Percentiles rank a stretch among this genome's conserved stretches.
Evolutionary conservation across 2,888 invertebrate species (phyloP).

Genomic region (Xestia ashworthii): DNA sequence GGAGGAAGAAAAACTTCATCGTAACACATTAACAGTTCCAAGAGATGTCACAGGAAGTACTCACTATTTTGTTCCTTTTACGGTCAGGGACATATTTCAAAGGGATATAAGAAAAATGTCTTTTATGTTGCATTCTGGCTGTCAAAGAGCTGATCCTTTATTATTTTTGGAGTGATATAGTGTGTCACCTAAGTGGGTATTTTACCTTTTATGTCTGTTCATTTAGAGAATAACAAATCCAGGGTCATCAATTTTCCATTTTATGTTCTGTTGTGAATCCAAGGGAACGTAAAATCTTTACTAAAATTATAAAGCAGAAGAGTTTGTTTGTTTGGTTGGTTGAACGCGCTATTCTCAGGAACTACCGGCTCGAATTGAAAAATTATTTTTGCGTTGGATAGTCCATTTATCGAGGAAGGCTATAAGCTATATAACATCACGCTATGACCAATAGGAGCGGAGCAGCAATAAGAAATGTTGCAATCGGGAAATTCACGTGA

Average conservation of each 20-base stretch:
- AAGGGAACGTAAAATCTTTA: constrained; percentile 21
- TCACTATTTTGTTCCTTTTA: constrained; percentile 63
- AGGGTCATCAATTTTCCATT: constrained; percentile 34
- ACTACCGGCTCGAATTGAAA: no score
- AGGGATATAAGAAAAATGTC: constrained; percentile 49
- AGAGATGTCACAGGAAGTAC: constrained; percentile 65
- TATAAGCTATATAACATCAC: no score
- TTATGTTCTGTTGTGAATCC: constrained; percentile 38
- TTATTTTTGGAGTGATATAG: constrained; percentile 54
- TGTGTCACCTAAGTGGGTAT: constrained; percentile 39
- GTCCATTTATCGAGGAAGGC: no score
- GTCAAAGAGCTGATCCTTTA: constrained; percentile 56
- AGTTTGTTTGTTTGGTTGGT: no score
- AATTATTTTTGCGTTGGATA: no score
- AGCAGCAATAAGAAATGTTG: no score
- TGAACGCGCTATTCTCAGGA: no score
- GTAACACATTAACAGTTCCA: constrained; percentile 65
- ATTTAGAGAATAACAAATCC: constrained; percentile 45
- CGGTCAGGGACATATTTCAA: constrained; percentile 57
- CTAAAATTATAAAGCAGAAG: no score
- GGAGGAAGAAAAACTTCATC: constrained; percentile 60
- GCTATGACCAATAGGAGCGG: no score
- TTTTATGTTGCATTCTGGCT: constrained; percentile 56
- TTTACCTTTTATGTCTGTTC: constrained; percentile 45
- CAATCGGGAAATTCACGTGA: no score